These are phyloP conservation scores for Orthosia incerta DNA, from an alignment of 2,888 invertebrate genomes.

Conservation along the genomic window DNA sequence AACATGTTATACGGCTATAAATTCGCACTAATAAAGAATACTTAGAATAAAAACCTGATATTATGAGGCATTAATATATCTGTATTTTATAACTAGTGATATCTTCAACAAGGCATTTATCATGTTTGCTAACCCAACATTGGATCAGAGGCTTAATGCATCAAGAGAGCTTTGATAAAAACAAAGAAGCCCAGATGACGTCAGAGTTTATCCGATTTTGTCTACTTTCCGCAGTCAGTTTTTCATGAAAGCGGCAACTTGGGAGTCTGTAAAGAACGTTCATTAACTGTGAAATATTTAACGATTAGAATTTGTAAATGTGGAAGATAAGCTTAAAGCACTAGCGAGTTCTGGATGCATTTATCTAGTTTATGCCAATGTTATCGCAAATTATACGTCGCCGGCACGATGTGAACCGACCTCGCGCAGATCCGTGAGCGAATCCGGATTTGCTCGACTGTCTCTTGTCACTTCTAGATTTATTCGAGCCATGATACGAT, in stretches of 20 bases:
- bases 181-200: conserved; percentile 37
- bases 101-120: conserved; percentile 35
- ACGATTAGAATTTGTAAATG: conserved; percentile 48
- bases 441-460: conserved; percentile 71
- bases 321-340: conserved; percentile 54
- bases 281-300: conserved; percentile 49
- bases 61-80: conserved; percentile 21
- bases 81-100: conserved; percentile 39
- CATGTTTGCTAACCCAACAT: conserved; percentile 40
- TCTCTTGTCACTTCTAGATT: conserved; percentile 66
- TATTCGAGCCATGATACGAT: conserved; percentile 52
- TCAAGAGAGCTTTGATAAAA: conserved; percentile 38
- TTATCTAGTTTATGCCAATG: conserved; percentile 64
- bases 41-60: conserved; percentile 22
- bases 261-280: conserved; percentile 34
- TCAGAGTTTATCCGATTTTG: conserved; percentile 42
- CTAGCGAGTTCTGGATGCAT: conserved; percentile 43
- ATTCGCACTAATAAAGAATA: conserved; percentile 32
- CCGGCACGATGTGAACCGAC: conserved; percentile 70
- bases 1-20: conserved; percentile 29
- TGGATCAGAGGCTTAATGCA: conserved; percentile 46
- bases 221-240: conserved; percentile 29
- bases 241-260: conserved; percentile 44
- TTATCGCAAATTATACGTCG: conserved; percentile 66
- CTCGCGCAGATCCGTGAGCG: conserved; percentile 77